Conservation (phyloP, 35 echinoderm and acorn worm genomes). For the Diadema setosum region DNA sequence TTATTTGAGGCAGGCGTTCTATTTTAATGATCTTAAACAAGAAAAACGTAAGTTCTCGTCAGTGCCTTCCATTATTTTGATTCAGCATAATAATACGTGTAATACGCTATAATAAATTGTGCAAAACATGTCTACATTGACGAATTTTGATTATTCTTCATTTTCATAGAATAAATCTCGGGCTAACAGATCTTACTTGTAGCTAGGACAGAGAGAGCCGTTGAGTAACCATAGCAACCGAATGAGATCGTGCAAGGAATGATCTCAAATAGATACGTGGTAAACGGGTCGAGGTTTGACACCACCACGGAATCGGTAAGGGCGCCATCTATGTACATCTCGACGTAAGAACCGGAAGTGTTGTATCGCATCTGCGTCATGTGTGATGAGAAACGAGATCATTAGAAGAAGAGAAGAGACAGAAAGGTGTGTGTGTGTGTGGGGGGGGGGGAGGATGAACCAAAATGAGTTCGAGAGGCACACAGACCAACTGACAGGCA, state of each 20-base stretch:
- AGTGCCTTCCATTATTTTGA: too few species aligned
- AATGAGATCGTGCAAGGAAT: conserved; percentile 36
- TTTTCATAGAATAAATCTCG: too few species aligned
- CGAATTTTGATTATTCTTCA: too few species aligned
- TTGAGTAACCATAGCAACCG: conserved; percentile 64
- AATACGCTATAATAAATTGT: too few species aligned
- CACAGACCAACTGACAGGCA: neutral
- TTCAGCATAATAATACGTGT: too few species aligned
- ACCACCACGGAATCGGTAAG: conserved; percentile 16
- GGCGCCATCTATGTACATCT: conserved; percentile 32
- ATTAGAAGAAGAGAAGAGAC: neutral
- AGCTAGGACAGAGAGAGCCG: conserved; percentile 64
- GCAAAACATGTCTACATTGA: too few species aligned
- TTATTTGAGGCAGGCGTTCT: too few species aligned
- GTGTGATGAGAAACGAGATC: neutral
- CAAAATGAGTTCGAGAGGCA: neutral
- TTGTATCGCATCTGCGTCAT: conserved; percentile 55
- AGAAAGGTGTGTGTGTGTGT: neutral
- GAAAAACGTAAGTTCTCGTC: too few species aligned
- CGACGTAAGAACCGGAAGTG: conserved; percentile 4
- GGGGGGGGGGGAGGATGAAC: neutral
- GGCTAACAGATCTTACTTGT: neutral
- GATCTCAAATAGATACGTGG: conserved; percentile 79
- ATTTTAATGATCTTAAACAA: too few species aligned
- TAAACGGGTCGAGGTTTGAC: conserved; percentile 14